phyloP scores from a whole-genome alignment of 2,797 vertebrate genomes.

The Halcyon chelicuti region DNA sequence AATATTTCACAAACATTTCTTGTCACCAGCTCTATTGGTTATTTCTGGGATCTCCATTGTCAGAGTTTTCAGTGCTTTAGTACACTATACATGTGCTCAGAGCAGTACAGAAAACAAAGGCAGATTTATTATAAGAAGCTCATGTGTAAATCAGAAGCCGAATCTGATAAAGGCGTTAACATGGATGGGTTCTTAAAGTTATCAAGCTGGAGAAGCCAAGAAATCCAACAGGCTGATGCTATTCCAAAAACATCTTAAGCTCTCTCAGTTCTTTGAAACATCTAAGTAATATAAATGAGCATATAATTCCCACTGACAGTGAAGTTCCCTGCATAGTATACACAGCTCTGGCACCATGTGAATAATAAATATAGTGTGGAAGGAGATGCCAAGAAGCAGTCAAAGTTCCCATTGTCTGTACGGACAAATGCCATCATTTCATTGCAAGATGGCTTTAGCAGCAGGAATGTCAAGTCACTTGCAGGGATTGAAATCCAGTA shows the following conservation, averaged over 20 bases:
- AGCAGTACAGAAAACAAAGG: conserved; percentile 4
- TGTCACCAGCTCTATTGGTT: background rate
- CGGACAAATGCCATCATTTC: conserved; percentile 33
- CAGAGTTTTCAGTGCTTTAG: background rate
- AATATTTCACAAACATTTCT: background rate
- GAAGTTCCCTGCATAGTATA: background rate
- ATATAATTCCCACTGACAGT: conserved; percentile 12
- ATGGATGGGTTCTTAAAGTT: background rate
- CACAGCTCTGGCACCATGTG: background rate
- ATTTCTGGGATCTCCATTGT: background rate
- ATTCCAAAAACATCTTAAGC: background rate
- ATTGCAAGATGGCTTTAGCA: background rate
- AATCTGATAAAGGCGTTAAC: background rate
- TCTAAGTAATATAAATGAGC: background rate
- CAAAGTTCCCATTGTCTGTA: conserved; percentile 41
- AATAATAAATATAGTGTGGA: conserved; percentile 15
- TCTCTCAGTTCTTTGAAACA: background rate
- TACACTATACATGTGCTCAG: background rate
- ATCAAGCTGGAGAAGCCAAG: background rate
- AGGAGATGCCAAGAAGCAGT: conserved; percentile 38
- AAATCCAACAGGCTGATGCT: background rate
- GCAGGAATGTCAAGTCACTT: background rate
- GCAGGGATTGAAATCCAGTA: background rate
- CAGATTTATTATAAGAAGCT: background rate
- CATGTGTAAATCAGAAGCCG: background rate